Conservation (phyloP, 1,140 invertebrate genomes). For the Diplogasteroides magnus region DNA sequence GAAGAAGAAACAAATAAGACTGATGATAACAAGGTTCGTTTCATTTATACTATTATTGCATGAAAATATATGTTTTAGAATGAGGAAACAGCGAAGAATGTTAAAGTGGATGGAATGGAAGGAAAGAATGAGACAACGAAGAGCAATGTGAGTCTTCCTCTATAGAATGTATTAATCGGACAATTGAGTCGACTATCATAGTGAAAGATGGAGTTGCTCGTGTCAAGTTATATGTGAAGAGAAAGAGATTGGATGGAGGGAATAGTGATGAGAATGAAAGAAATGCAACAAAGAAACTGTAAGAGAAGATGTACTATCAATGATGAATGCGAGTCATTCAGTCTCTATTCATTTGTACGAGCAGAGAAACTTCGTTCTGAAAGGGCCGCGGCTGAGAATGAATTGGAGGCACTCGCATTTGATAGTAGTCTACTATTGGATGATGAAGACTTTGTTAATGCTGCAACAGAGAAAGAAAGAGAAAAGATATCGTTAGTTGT, state of each 20-base stretch:
- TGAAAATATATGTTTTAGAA: neutral
- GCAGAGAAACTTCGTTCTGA: constrained; percentile 70
- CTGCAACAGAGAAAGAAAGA: constrained; percentile 70
- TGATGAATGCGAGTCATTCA: too few relatives aligned
- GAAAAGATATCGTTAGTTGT: constrained; percentile 65
- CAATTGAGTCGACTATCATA: neutral
- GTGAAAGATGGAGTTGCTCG: constrained; percentile 14
- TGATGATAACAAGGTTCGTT: constrained; percentile 25
- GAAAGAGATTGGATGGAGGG: constrained; percentile 17
- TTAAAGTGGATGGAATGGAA: neutral
- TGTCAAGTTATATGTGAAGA: constrained; percentile 14
- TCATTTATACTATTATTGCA: neutral
- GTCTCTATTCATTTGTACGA: constrained; percentile 69
- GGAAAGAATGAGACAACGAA: constrained; percentile 1
- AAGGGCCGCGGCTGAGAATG: constrained; percentile 79
- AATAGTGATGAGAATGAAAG: constrained; percentile 22
- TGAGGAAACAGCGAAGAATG: neutral
- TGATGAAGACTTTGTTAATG: constrained; percentile 66
- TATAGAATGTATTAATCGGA: neutral
- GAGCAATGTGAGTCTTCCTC: neutral
- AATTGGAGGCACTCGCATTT: constrained; percentile 82
- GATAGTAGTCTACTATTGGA: constrained; percentile 78
- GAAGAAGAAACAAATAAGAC: constrained; percentile 13
- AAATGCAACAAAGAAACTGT: constrained; percentile 22
- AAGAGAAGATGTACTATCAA: constrained; percentile 1